Evolutionary conservation across 2,797 vertebrate species (phyloP).

Genomic region (Alosa sapidissima): DNA sequence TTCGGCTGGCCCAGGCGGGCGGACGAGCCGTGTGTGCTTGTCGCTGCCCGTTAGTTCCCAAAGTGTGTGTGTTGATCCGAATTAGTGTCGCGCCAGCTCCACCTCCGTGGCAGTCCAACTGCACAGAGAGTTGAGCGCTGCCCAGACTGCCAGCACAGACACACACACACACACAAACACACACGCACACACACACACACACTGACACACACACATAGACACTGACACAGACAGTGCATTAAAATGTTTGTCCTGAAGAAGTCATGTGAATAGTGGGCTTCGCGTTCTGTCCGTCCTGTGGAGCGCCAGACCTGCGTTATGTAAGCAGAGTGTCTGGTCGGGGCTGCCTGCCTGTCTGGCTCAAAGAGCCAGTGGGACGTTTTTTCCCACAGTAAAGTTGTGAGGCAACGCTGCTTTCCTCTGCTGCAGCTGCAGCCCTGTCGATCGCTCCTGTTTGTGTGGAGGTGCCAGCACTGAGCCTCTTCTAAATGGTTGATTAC

Average conservation of each 20-base stretch:
- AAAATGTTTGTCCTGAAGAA: slow-evolving; percentile 9
- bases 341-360: not conserved
- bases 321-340: not conserved
- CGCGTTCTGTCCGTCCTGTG: not conserved
- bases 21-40: not conserved
- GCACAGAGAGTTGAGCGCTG: not conserved
- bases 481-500: not conserved
- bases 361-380: not conserved
- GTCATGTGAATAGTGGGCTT: not conserved
- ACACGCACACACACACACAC: slow-evolving; percentile 3
- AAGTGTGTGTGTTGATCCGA: not conserved
- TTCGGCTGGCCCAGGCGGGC: not conserved
- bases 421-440: not conserved
- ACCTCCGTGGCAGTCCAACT: not conserved
- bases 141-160: not conserved
- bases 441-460: not conserved
- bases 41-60: not conserved
- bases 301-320: slow-evolving; percentile 3
- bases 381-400: not conserved
- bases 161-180: not conserved
- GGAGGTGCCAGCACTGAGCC: not conserved
- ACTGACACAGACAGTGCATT: not conserved
- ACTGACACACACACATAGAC: not conserved
- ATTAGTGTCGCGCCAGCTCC: slow-evolving; percentile 14
- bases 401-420: not conserved